phyloP scores from a whole-genome alignment of 2,888 invertebrate genomes.

The Hypomecis punctinalis region DNA sequence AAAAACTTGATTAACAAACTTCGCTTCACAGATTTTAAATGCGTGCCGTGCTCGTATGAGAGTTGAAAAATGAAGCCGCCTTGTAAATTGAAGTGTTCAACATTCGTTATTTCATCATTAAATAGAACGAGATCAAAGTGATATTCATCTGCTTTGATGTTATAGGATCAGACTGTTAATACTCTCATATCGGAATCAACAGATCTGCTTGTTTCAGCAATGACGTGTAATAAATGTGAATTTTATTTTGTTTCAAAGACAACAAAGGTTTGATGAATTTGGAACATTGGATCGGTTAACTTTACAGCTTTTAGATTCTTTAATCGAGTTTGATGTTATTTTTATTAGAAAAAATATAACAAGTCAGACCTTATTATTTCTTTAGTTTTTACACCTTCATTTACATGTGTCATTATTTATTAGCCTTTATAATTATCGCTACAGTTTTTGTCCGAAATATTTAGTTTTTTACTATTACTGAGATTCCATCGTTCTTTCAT shows the following conservation, averaged over 20 bases:
- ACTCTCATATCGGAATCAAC: constrained; percentile 39
- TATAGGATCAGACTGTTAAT: constrained; percentile 56
- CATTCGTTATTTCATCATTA: constrained; percentile 65
- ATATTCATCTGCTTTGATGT: constrained; percentile 69
- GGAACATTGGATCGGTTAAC: not conserved
- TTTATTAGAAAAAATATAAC: not conserved
- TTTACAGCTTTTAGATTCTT: not conserved
- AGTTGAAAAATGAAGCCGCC: constrained; percentile 63
- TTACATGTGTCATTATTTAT: not conserved
- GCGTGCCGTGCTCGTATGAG: constrained; percentile 46
- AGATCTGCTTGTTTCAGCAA: constrained; percentile 30
- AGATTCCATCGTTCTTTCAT: not conserved
- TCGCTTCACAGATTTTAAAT: constrained; percentile 57
- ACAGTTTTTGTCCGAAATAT: not conserved
- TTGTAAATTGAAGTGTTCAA: constrained; percentile 68
- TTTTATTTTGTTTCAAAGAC: constrained; percentile 23
- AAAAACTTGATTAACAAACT: constrained; percentile 69
- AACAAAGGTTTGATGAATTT: constrained; percentile 5
- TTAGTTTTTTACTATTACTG: not conserved
- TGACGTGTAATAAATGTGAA: constrained; percentile 31
- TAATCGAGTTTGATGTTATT: not conserved
- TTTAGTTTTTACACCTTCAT: not conserved
- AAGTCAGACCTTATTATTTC: too few relatives aligned
- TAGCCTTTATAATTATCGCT: not conserved
- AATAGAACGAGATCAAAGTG: constrained; percentile 74